Conservation (phyloP, 2,113 vertebrate genomes). For the Propithecus coquereli region DNA sequence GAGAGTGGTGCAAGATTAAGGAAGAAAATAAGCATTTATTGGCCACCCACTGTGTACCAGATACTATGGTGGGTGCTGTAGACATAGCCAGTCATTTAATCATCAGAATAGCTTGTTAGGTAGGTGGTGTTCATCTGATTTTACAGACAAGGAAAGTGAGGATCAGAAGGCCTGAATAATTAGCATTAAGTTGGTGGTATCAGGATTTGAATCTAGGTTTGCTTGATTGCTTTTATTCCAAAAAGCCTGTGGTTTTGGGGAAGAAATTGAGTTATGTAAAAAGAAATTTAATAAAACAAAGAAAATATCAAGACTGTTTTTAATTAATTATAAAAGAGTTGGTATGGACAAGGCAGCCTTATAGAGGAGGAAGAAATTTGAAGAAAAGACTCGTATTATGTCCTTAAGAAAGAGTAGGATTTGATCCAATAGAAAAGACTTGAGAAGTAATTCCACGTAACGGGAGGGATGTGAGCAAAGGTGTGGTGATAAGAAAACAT, state of each 20-base stretch:
- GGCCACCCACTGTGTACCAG: background rate
- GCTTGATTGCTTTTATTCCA: background rate
- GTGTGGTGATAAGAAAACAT: background rate
- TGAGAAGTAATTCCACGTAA: background rate
- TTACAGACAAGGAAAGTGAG: background rate
- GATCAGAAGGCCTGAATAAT: background rate
- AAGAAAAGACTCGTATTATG: background rate
- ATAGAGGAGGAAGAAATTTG: background rate
- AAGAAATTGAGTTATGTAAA: background rate
- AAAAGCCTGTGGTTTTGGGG: background rate
- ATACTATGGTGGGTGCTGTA: background rate
- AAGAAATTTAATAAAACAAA: background rate
- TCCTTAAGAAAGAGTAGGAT: background rate
- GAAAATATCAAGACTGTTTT: background rate
- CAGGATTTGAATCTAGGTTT: background rate
- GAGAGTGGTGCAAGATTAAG: background rate
- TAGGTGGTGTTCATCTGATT: background rate
- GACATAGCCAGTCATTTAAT: background rate
- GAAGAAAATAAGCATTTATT: background rate
- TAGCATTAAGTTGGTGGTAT: background rate
- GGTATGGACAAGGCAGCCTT: background rate
- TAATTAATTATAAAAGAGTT: slow-evolving; percentile 1
- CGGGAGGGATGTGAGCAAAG: background rate
- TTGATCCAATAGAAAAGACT: background rate
- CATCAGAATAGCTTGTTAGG: background rate